These are phyloP conservation scores for Sarcophaga subvicina DNA, from an alignment of 2,888 invertebrate species.

Conservation along the genomic window DNA sequence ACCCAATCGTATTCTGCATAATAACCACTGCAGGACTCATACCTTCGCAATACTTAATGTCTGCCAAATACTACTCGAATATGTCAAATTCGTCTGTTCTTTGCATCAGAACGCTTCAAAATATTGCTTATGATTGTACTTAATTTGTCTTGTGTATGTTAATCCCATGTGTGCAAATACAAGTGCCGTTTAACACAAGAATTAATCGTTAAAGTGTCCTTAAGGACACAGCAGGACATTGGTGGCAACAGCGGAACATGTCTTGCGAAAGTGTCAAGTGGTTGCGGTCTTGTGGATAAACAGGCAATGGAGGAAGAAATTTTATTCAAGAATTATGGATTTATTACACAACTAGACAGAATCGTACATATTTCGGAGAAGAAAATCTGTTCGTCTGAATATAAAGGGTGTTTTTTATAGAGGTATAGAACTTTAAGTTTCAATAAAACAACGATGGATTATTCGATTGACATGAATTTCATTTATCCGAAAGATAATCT, in stretches of 20 bases:
- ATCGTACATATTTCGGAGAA: too few relatives aligned
- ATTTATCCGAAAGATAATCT: too few relatives aligned
- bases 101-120: not conserved
- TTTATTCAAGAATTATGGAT: not conserved
- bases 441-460: too few relatives aligned
- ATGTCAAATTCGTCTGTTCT: constrained; percentile 68
- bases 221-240: constrained; percentile 55
- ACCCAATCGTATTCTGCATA: constrained; percentile 31
- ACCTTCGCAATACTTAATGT: constrained; percentile 57
- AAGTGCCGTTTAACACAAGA: constrained; percentile 26
- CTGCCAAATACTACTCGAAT: constrained; percentile 65
- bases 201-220: constrained; percentile 43
- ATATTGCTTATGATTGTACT: constrained; percentile 26
- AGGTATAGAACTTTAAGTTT: too few relatives aligned
- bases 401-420: too few relatives aligned
- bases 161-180: not conserved
- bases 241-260: constrained; percentile 28
- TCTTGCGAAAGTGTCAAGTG: constrained; percentile 46
- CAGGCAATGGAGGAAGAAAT: not conserved
- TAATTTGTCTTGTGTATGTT: constrained; percentile 10
- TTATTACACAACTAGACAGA: too few relatives aligned
- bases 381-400: too few relatives aligned
- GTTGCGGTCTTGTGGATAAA: constrained; percentile 39
- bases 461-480: too few relatives aligned
- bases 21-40: too few relatives aligned